A percentile compares a stretch with the other conserved stretches of the same genome.
These are phyloP conservation scores for Scolopax rusticola DNA, from an alignment of 2,797 vertebrate species.

Conservation along the genomic window DNA sequence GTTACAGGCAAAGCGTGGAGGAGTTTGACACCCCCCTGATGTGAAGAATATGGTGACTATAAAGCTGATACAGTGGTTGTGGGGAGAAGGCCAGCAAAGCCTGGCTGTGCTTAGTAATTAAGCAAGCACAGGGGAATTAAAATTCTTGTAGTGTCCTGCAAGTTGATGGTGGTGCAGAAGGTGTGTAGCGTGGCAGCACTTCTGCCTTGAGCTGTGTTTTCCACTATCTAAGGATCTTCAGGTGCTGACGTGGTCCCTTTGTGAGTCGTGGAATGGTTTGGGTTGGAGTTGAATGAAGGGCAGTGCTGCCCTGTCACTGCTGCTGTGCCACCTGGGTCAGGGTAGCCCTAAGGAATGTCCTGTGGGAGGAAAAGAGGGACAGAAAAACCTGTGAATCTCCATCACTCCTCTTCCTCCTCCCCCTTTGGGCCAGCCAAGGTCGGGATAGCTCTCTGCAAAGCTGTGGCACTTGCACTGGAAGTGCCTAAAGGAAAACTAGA, in stretches of 20 bases:
- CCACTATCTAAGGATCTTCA: background rate
- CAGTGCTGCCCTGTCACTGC: accelerated
- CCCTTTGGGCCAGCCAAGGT: background rate
- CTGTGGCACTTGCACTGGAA: background rate
- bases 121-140: background rate
- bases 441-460: background rate
- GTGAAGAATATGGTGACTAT: background rate
- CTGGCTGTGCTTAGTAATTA: background rate
- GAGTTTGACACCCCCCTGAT: background rate
- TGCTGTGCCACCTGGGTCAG: background rate
- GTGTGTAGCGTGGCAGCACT: background rate
- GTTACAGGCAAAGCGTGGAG: background rate
- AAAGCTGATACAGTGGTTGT: too few relatives aligned
- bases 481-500: background rate
- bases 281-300: background rate
- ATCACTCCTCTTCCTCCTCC: background rate
- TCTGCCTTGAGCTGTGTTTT: background rate
- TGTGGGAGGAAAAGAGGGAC: background rate
- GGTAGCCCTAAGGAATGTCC: background rate
- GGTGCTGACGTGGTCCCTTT: background rate
- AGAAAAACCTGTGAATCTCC: background rate
- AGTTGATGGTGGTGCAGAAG: background rate
- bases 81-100: background rate
- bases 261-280: too few relatives aligned
- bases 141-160: background rate